These are phyloP conservation scores for Suncus etruscus DNA, from an alignment of 2,113 vertebrate species.

Conservation along the genomic window DNA sequence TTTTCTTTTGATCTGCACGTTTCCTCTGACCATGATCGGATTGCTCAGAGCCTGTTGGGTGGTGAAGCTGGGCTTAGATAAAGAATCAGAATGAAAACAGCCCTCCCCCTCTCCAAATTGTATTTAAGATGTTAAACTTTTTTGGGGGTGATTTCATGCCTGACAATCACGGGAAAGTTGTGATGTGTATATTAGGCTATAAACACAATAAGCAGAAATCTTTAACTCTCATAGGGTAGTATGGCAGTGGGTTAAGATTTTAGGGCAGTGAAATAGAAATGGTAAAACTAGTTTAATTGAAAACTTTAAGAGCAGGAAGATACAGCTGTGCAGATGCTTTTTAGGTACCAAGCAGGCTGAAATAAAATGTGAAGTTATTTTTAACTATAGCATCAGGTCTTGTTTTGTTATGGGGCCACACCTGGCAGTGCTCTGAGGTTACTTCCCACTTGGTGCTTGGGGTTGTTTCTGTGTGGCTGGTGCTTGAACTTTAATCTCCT, in stretches of 20 bases:
- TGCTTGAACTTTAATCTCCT: too few relatives aligned
- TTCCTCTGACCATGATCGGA: constrained; percentile 20
- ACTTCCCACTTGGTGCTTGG: too few relatives aligned
- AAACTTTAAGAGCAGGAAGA: constrained; percentile 1
- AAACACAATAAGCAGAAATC: not conserved
- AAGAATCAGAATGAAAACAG: not conserved
- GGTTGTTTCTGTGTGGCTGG: too few relatives aligned
- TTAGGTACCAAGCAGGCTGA: not conserved
- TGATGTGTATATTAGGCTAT: not conserved
- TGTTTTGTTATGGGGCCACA: not conserved
- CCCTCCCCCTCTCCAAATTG: not conserved
- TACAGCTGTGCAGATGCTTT: not conserved
- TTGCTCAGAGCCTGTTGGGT: not conserved
- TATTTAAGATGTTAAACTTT: not conserved
- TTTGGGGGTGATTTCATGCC: not conserved
- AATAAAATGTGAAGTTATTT: not conserved
- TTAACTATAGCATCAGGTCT: not conserved
- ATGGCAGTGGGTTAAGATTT: not conserved
- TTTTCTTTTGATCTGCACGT: not conserved
- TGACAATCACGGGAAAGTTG: not conserved
- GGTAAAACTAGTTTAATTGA: not conserved
- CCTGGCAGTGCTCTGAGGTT: too few relatives aligned
- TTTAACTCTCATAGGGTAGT: constrained; percentile 12
- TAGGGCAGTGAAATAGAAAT: not conserved
- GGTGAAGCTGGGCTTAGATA: not conserved